Evolutionary conservation across 2,113 vertebrate genomes (phyloP).

Genomic region (Rallus limicola): DNA sequence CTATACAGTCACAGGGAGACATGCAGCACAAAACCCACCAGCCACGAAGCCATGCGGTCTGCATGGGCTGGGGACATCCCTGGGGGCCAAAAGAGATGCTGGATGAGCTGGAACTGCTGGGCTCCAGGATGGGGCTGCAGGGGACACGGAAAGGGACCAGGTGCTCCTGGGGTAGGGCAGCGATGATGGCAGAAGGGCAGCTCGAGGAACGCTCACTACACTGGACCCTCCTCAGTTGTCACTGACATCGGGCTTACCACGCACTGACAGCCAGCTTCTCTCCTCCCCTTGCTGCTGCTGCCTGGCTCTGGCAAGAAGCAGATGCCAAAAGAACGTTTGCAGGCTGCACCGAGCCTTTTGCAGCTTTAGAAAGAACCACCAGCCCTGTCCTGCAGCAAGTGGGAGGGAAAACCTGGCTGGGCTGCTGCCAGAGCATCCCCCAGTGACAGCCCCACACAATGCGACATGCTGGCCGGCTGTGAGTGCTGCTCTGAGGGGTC

Average conservation of each 20-base stretch:
- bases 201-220: background rate
- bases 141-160: background rate
- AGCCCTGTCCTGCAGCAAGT: background rate
- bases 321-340: fast-evolving
- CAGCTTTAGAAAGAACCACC: background rate
- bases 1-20: background rate
- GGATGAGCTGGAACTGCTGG: background rate
- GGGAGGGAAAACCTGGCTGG: background rate
- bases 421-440: background rate
- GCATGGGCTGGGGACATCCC: background rate
- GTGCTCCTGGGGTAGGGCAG: background rate
- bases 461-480: background rate
- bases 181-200: background rate
- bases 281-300: background rate
- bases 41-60: background rate
- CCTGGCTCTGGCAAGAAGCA: background rate
- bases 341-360: background rate
- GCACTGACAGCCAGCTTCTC: background rate
- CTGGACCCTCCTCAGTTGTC: background rate
- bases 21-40: background rate
- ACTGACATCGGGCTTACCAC: background rate
- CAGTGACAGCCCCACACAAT: background rate
- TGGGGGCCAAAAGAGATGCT: background rate
- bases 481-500: background rate
- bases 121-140: background rate